These are phyloP conservation scores for Mus caroli DNA, from an alignment of 2,797 vertebrate genomes.

Conservation along the genomic window DNA sequence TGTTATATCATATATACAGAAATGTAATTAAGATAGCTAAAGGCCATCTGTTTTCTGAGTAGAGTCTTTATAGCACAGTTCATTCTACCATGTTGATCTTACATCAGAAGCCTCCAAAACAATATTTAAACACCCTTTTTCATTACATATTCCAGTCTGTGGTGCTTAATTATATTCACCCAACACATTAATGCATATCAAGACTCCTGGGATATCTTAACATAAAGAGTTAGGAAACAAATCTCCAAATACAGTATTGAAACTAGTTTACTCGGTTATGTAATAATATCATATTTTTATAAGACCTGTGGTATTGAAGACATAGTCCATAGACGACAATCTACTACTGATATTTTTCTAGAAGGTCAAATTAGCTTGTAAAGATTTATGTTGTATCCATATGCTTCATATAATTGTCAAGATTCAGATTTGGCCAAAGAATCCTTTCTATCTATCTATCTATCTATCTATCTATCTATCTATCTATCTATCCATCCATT, in stretches of 20 bases:
- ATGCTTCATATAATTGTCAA: neutral
- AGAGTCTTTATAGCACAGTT: neutral
- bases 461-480: neutral
- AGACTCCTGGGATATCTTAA: neutral
- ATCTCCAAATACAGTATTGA: neutral
- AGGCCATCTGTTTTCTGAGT: neutral
- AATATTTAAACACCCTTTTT: neutral
- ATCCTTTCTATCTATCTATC: neutral
- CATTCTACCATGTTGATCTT: neutral
- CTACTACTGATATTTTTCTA: neutral
- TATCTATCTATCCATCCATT: neutral
- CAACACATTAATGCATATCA: rapidly evolving
- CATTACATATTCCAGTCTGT: neutral
- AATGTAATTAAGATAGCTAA: neutral
- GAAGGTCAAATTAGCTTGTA: neutral
- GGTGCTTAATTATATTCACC: neutral
- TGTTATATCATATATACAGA: neutral
- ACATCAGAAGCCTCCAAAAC: neutral
- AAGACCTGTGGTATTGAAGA: rapidly evolving
- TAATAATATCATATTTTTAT: neutral
- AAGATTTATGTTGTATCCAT: neutral
- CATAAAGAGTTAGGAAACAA: neutral
- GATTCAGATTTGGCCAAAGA: neutral
- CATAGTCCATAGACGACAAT: neutral
- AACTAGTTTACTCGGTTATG: neutral